Evolutionary conservation across 1,140 invertebrate species (phyloP).

Genomic region (Saxidomus purpurata): DNA sequence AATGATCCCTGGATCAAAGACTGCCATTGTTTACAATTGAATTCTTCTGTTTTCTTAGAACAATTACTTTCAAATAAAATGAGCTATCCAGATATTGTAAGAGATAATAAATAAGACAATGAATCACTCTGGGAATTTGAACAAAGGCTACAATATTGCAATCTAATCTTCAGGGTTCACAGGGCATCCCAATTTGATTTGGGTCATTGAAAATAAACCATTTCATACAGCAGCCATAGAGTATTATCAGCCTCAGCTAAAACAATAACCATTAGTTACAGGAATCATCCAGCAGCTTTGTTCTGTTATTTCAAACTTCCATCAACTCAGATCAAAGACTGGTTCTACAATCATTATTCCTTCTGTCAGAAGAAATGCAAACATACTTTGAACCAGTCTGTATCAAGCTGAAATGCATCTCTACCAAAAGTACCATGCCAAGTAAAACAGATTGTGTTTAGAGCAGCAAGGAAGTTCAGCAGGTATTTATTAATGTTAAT

Average conservation of each 20-base stretch:
- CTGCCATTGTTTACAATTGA: slow-evolving; percentile 64
- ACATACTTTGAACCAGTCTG: slow-evolving; percentile 56
- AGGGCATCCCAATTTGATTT: slow-evolving; percentile 65
- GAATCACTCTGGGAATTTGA: slow-evolving; percentile 42
- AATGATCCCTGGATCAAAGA: slow-evolving; percentile 52
- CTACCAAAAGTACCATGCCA: slow-evolving; percentile 30
- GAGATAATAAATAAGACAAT: slow-evolving; percentile 61
- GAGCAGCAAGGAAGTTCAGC: not conserved
- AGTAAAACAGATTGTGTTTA: slow-evolving; percentile 59
- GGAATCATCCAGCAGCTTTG: slow-evolving; percentile 34
- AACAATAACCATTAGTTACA: slow-evolving; percentile 62
- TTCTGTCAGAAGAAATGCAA: slow-evolving; percentile 61
- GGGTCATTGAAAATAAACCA: slow-evolving; percentile 67
- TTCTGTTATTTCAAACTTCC: slow-evolving; percentile 63
- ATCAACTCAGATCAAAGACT: slow-evolving; percentile 64
- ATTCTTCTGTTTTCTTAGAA: slow-evolving; percentile 66
- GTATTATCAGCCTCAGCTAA: slow-evolving; percentile 58
- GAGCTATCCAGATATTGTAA: slow-evolving; percentile 64
- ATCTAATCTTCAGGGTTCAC: slow-evolving; percentile 52
- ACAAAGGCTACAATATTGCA: slow-evolving; percentile 50
- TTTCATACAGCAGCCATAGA: slow-evolving; percentile 44
- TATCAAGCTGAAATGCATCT: slow-evolving; percentile 48
- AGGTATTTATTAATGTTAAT: slow-evolving; percentile 59
- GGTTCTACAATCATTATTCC: slow-evolving; percentile 61
- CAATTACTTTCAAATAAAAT: slow-evolving; percentile 68